Base-by-base conservation (phyloP, 1,140 invertebrate genomes). In the Druon quercuslanigerum region DNA sequence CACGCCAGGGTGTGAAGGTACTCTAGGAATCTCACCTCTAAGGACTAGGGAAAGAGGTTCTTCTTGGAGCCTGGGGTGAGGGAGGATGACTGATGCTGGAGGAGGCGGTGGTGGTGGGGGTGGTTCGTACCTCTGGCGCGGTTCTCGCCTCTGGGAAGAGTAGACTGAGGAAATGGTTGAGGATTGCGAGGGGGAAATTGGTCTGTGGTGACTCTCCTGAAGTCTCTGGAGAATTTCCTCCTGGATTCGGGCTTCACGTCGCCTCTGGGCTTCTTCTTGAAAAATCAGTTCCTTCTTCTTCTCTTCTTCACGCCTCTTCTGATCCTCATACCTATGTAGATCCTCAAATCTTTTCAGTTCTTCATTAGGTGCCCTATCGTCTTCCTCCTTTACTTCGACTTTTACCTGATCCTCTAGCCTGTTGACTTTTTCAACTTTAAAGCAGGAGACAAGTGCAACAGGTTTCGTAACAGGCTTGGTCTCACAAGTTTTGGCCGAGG, bases 1-100 rank as follows among this genome's bases (percentile, higher is more conserved):
- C 33, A 93, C 92, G 33, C 83, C 91, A 4, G 92, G 92, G 79
- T 93, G 92, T 7, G 92, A 86, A 0, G 93, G 93, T 2, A 95
- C 93, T 74, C 94, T 86, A 0, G 92, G 88, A 20, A 85, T 73
- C 57, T 90, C 87, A 83, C 90, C 73, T 80, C 91, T 86, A 19
- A 92, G 79, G 0, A 92, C 92, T 25, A 93, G 80, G n/a, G 92
- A 88, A 74, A 92, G 76, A 2, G 92, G 90, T 85, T 92, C 91
- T 6, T 92, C 89, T 74, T 92, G 88, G 54, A 89, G 52, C 82
- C 83, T 77, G 52, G 82, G 83, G 82, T 85, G 80, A 71, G 74
- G 78, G 73, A 70, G 54, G 72, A 72, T 78, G 76, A 46, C 77
- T 52, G 84, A 82, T 84, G 80, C 72, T 73, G 79, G 73, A 51